phyloP scores from a whole-genome alignment of 2,113 vertebrate species.

The Jacana jacana region DNA sequence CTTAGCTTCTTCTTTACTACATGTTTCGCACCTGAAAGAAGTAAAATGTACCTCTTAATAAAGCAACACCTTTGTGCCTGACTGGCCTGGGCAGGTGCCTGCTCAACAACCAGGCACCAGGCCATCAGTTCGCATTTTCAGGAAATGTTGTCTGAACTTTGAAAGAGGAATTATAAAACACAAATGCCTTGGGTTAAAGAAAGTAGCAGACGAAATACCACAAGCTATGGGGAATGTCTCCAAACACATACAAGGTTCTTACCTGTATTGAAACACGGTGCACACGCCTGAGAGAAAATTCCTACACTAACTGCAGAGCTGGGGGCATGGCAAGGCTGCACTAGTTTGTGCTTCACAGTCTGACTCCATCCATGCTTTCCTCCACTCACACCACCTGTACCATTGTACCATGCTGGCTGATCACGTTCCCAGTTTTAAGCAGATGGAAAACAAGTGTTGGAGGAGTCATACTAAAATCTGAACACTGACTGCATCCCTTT shows the following conservation, averaged over 20 bases:
- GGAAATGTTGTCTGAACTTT: not conserved
- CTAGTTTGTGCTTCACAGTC: not conserved
- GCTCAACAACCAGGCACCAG: not conserved
- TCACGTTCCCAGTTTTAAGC: not conserved
- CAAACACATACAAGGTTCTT: not conserved
- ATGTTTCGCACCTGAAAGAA: constrained; percentile 85
- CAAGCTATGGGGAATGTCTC: not conserved
- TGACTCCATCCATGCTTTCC: not conserved
- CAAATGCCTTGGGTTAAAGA: not conserved
- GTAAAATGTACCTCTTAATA: not conserved
- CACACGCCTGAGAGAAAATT: not conserved
- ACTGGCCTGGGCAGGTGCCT: not conserved
- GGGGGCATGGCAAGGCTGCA: not conserved
- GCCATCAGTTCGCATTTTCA: not conserved
- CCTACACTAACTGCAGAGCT: not conserved
- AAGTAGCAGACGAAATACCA: not conserved
- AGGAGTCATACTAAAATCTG: not conserved
- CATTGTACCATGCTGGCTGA: not conserved
- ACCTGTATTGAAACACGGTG: not conserved
- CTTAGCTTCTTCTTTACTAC: constrained; percentile 84
- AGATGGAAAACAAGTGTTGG: fast-evolving
- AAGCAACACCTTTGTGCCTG: not conserved
- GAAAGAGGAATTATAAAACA: not conserved
- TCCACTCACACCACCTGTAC: not conserved
- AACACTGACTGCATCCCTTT: not conserved